Conservation (phyloP, 1,140 invertebrate genomes). For the Drosophila erecta region DNA sequence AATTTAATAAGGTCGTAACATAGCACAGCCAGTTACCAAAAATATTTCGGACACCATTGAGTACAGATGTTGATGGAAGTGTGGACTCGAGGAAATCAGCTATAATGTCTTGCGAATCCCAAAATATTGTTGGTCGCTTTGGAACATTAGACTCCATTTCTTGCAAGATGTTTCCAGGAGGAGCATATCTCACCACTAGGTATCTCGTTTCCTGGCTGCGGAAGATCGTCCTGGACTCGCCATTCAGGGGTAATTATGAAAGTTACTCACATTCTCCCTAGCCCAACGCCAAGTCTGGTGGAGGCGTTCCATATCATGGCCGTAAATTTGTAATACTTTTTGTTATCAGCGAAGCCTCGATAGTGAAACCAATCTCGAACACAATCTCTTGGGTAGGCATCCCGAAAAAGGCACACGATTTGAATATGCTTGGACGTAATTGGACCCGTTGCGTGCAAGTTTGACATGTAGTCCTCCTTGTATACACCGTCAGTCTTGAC, state of each 20-base stretch:
- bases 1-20: not conserved
- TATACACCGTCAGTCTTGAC: not conserved
- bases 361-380: not conserved
- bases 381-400: not conserved
- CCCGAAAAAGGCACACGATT: not conserved
- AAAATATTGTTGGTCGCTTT: not conserved
- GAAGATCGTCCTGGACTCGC: not conserved
- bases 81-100: not conserved
- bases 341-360: not conserved
- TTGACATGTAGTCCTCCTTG: not conserved
- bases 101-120: not conserved
- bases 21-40: not conserved
- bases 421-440: not conserved
- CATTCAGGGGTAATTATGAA: not conserved
- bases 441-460: not conserved
- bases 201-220: not conserved
- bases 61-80: not conserved
- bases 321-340: not conserved
- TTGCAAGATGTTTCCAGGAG: not conserved
- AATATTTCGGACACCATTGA: too few relatives aligned
- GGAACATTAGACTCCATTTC: not conserved
- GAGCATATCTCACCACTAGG: not conserved
- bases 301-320: constrained; percentile 7
- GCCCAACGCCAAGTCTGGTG: not conserved
- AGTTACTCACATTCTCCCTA: not conserved